Conservation (phyloP, 2,888 invertebrate species). For the Trichacis sp. region DNA sequence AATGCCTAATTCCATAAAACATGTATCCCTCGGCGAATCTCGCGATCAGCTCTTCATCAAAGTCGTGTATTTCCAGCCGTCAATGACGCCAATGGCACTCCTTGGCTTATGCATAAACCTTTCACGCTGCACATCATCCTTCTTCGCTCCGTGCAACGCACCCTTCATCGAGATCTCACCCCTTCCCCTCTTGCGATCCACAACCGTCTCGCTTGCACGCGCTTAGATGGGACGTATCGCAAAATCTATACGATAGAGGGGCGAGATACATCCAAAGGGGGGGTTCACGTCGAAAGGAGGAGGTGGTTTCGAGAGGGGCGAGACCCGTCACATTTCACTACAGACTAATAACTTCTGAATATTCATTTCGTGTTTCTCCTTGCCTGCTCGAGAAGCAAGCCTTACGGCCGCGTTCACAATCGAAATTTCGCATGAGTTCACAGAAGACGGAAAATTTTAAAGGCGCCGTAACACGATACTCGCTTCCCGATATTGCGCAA, state of each 20-base stretch:
- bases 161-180: conserved; percentile 53
- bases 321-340: conserved; percentile 69
- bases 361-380: conserved; percentile 69
- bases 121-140: conserved; percentile 53
- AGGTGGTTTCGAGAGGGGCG: conserved; percentile 52
- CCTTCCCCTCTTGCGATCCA: conserved; percentile 52
- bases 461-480: conserved; percentile 11
- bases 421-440: conserved; percentile 44
- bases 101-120: conserved; percentile 66
- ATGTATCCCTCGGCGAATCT: too few relatives aligned
- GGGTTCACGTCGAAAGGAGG: conserved; percentile 40
- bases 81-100: conserved; percentile 61
- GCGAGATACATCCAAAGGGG: conserved; percentile 44
- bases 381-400: conserved; percentile 64
- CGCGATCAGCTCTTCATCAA: too few relatives aligned
- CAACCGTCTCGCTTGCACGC: conserved; percentile 50
- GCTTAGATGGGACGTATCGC: conserved; percentile 64
- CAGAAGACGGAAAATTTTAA: conserved; percentile 43
- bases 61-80: too few relatives aligned
- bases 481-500: neutral
- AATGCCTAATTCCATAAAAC: too few relatives aligned
- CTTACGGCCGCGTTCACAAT: conserved; percentile 64
- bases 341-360: conserved; percentile 70
- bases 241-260: conserved; percentile 63
- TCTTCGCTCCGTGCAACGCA: conserved; percentile 32